Conservation (phyloP, 92 coral and sea anemone genomes). For the Heliopora coerulea region DNA sequence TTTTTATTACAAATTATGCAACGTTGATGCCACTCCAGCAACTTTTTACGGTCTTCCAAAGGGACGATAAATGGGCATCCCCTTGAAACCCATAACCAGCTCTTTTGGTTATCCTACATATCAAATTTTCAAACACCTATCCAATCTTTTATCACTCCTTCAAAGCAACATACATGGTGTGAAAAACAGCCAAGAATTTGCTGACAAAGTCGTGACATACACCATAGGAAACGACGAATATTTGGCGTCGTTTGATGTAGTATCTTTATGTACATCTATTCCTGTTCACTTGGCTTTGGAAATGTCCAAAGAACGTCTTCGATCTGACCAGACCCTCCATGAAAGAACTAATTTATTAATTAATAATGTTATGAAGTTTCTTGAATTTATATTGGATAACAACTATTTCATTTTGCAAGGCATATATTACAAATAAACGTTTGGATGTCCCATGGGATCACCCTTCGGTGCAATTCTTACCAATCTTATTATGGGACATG, state of each 20-base stretch:
- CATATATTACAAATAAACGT: conserved; percentile 1
- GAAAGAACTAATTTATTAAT: conserved; percentile 25
- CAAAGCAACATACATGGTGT: conserved; percentile 23
- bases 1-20: conserved; percentile 17
- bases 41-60: conserved; percentile 32
- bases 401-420: conserved; percentile 16
- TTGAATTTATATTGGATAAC: conserved; percentile 36
- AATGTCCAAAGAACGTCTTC: conserved; percentile 19
- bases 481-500: conserved; percentile 54
- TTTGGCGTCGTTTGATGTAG: conserved; percentile 26
- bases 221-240: conserved; percentile 22
- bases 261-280: conserved; percentile 33
- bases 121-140: conserved; percentile 36
- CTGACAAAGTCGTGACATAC: conserved; percentile 2
- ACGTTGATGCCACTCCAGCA: conserved; percentile 23
- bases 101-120: conserved; percentile 23
- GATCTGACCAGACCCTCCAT: conserved; percentile 13
- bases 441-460: conserved; percentile 34
- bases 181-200: conserved; percentile 36
- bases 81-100: conserved; percentile 26
- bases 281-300: conserved; percentile 31
- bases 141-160: conserved; percentile 22
- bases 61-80: conserved; percentile 5
- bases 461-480: conserved; percentile 27
- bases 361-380: conserved; percentile 18